Conservation (phyloP, 2,888 invertebrate genomes). For the Ectemnius cavifrons region DNA sequence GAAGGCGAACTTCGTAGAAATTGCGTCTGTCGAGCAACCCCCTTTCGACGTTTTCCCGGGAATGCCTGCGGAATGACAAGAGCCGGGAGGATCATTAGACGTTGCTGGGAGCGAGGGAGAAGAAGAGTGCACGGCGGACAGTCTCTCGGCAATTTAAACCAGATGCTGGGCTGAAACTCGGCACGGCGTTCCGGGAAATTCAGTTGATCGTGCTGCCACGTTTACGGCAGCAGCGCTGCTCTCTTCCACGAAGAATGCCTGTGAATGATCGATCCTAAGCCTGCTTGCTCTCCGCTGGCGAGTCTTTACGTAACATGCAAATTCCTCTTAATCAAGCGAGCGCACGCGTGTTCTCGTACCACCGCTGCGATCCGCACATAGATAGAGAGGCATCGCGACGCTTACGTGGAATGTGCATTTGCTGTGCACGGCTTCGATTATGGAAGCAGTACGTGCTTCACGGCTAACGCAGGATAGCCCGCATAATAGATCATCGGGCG, state of each 20-base stretch:
- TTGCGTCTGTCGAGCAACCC: conserved; percentile 23
- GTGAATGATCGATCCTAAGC: no score
- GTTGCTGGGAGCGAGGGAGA: conserved; percentile 10
- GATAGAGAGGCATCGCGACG: no score
- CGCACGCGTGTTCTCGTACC: background rate
- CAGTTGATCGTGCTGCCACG: conserved; percentile 8
- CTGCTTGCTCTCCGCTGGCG: background rate
- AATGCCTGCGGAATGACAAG: conserved; percentile 44
- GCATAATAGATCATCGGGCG: no score
- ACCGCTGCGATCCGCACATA: no score
- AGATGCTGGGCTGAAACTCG: conserved; percentile 24
- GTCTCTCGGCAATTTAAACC: conserved; percentile 29
- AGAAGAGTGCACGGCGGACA: conserved; percentile 8
- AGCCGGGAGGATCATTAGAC: conserved; percentile 23
- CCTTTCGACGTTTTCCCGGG: conserved; percentile 22
- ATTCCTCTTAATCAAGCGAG: conserved; percentile 2
- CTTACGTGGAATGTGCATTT: no score
- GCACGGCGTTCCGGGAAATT: conserved; percentile 10
- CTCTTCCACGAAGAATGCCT: background rate
- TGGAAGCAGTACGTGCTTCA: no score
- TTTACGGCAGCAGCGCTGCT: no score
- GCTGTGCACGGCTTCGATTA: no score
- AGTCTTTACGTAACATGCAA: conserved; percentile 1
- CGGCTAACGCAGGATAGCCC: no score
- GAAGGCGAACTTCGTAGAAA: conserved; percentile 23